Evolutionary conservation across 2,113 vertebrate species (phyloP).

Genomic region (Pagrus major): DNA sequence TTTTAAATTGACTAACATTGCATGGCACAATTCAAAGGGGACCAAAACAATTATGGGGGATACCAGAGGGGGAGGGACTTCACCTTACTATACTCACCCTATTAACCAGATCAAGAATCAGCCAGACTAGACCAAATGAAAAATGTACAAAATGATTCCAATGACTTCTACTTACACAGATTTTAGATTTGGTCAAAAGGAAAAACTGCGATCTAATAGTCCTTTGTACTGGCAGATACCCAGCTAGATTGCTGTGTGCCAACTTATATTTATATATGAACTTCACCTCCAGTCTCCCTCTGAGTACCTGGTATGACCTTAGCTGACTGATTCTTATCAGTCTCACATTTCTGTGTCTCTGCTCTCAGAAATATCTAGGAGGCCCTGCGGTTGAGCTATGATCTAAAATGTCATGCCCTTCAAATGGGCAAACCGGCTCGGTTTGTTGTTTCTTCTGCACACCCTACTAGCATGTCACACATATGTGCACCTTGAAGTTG

Average conservation of each 20-base stretch:
- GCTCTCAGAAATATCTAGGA: slow-evolving; percentile 46
- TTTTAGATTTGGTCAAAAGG: too few relatives aligned
- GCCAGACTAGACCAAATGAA: too few relatives aligned
- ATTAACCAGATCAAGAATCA: too few relatives aligned
- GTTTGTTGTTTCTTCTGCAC: slow-evolving; percentile 56
- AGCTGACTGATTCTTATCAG: slow-evolving; percentile 64
- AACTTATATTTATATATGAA: neutral
- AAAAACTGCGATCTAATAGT: neutral
- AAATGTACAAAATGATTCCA: too few relatives aligned
- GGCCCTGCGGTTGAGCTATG: slow-evolving; percentile 35
- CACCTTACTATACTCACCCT: too few relatives aligned
- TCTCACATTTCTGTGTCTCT: slow-evolving; percentile 55
- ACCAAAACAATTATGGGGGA: too few relatives aligned
- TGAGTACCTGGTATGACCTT: slow-evolving; percentile 52
- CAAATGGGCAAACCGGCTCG: slow-evolving; percentile 13
- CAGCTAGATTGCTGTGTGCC: neutral
- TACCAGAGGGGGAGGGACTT: too few relatives aligned
- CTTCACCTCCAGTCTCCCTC: neutral
- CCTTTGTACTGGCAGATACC: neutral
- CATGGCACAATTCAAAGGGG: too few relatives aligned
- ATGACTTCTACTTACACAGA: too few relatives aligned
- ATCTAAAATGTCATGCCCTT: slow-evolving; percentile 57
- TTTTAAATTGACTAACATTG: too few relatives aligned
- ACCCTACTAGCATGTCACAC: slow-evolving; percentile 27
- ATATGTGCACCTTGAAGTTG: slow-evolving; percentile 21